Evolutionary conservation across 2,113 vertebrate species (phyloP), one percentile per base, ranked within the genome.

Genomic region (Hippocampus mohnikei): DNA sequence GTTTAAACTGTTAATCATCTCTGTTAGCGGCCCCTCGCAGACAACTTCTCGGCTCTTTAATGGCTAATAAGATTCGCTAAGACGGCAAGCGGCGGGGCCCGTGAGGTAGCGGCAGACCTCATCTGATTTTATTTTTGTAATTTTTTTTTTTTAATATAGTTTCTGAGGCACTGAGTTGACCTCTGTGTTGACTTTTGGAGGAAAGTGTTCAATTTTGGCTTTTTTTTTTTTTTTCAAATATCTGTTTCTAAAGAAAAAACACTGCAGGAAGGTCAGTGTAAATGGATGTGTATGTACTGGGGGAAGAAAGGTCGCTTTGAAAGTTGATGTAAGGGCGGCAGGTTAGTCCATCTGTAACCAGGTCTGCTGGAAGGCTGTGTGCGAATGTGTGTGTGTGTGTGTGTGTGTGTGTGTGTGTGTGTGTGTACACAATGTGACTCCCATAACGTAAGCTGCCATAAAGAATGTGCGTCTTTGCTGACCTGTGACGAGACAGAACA

Each of bases 1-100:
- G 79, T 88, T 90, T 88, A 88, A 90, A 88, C 83, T 88, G 85
- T 88, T 90, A 87, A 90, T 89, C 84, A 88, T 87, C 79, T 85
- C 70, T 69, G 78, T 83, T 83, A 88, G 84, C 76, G 66, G 41
- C 79, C 75, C 70, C 76, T 75, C 78, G 74, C 73, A 78, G 81
- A 84, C 53, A 71, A 82, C 84, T 73, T 81, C 70, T 15, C 81
- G 73, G 77, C 76, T 76, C 81, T 80, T 67, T 81, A 86, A 83
- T 82, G 81, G 80, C 85, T 87, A 88, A 88, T 87, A 85, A 77
- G 75, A 75, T 79, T 83, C 74, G 66, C n/a, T 23, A 10, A 65
- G 63, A 65, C 23, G 41, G 8, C 10, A 8, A 65, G 63, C 42
- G 58, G 27, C 6, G 58, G 7, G 27, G 15, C 58, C 58, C 15